Conservation (phyloP, 2,113 vertebrate genomes). For the Phoenicopterus ruber region DNA sequence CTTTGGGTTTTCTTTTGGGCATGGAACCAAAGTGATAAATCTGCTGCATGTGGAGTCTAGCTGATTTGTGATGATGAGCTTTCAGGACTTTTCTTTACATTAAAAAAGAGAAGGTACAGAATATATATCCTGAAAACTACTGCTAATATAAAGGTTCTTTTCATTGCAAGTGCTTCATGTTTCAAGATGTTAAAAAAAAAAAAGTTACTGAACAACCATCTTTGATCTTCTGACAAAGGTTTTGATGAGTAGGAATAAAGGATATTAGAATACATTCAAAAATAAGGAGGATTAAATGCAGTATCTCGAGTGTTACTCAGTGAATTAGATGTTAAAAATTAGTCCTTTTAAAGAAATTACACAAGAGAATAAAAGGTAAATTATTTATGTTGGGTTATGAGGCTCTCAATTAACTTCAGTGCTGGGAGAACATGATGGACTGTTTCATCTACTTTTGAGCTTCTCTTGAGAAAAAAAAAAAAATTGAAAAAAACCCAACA, state of each 20-base stretch:
- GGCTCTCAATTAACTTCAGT: not conserved
- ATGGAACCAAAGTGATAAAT: not conserved
- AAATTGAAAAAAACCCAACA: too few species aligned
- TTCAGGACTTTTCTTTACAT: not conserved
- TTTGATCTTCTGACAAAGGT: not conserved
- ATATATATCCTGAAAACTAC: not conserved
- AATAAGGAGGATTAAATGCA: not conserved
- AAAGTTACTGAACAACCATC: not conserved
- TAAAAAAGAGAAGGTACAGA: not conserved
- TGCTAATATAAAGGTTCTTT: not conserved
- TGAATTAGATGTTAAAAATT: not conserved
- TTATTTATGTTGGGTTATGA: not conserved
- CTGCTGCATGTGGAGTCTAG: not conserved
- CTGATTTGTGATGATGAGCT: not conserved
- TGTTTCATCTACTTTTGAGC: not conserved
- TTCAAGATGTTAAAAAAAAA: not conserved
- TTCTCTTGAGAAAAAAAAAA: not conserved
- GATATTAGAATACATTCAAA: not conserved
- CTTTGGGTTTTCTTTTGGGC: not conserved
- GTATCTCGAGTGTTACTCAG: not conserved
- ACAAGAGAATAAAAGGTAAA: not conserved
- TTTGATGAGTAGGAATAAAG: not conserved
- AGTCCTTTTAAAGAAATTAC: not conserved
- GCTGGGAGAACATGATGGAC: not conserved
- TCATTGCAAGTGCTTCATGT: not conserved